Conservation (phyloP, 2,888 invertebrate species). For the Drosophila fulvimacula region DNA sequence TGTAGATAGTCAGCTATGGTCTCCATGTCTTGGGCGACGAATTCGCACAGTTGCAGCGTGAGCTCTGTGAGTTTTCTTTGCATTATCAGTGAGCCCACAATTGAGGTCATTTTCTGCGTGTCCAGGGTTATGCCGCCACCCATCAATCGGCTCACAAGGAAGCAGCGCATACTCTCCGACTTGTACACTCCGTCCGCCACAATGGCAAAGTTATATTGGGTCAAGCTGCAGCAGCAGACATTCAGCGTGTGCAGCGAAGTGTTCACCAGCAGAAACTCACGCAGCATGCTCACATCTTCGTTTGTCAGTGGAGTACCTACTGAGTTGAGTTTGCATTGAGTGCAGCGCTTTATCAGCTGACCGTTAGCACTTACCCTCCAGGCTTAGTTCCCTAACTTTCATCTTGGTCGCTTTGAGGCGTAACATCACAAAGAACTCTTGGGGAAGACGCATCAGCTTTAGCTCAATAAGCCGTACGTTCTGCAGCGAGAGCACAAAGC, state of each 20-base stretch:
- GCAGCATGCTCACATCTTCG: slow-evolving; percentile 51
- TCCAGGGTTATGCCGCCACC: slow-evolving; percentile 67
- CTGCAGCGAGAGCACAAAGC: slow-evolving; percentile 60
- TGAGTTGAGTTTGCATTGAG: neutral
- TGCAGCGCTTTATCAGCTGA: neutral
- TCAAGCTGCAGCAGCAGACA: slow-evolving; percentile 71
- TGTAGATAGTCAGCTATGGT: slow-evolving; percentile 77
- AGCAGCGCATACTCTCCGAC: slow-evolving; percentile 60
- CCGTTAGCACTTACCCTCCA: slow-evolving; percentile 62
- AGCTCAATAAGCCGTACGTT: slow-evolving; percentile 61
- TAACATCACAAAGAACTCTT: slow-evolving; percentile 69
- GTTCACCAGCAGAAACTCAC: slow-evolving; percentile 64
- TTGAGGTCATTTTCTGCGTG: slow-evolving; percentile 69
- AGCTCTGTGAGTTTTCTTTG: slow-evolving; percentile 77
- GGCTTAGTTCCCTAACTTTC: slow-evolving; percentile 61
- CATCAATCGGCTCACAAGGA: slow-evolving; percentile 75
- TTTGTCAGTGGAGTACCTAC: slow-evolving; percentile 62
- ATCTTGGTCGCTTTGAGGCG: slow-evolving; percentile 46
- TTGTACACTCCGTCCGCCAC: slow-evolving; percentile 83
- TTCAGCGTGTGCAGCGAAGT: slow-evolving; percentile 60
- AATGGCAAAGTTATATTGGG: slow-evolving; percentile 78
- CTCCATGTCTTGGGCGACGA: slow-evolving; percentile 79
- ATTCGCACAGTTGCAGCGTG: slow-evolving; percentile 77
- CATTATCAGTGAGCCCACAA: slow-evolving; percentile 77
- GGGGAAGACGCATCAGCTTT: slow-evolving; percentile 67